A percentile compares a stretch with the other conserved stretches of the same genome.
Evolutionary conservation across 2,113 vertebrate genomes (phyloP).

Genomic region (Callopanchax toddi): DNA sequence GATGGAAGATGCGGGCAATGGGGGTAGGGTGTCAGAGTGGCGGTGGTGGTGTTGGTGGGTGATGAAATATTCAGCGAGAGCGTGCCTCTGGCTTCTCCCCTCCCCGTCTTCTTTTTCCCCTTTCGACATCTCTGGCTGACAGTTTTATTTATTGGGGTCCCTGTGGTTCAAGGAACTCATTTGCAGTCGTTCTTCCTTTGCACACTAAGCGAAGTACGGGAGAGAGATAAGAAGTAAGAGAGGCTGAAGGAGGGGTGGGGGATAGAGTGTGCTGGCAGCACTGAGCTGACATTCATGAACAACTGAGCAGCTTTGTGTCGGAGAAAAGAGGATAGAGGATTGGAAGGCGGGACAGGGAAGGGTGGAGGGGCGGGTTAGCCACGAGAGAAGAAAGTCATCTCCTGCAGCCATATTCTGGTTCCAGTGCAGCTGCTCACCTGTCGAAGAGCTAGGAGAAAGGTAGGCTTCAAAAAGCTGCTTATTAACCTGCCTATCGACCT

Average conservation of each 20-base stretch:
- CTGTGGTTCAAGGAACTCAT: slow-evolving; percentile 84
- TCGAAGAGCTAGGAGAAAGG: slow-evolving; percentile 32
- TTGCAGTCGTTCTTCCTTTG: slow-evolving; percentile 80
- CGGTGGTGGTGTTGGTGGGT: slow-evolving; percentile 65
- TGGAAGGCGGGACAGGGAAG: slow-evolving; percentile 50
- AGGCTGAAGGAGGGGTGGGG: slow-evolving; percentile 41
- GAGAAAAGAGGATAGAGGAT: slow-evolving; percentile 66
- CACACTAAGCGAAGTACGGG: slow-evolving; percentile 70
- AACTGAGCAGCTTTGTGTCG: slow-evolving; percentile 68
- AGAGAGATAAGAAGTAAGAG: slow-evolving; percentile 68
- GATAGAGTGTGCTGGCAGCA: slow-evolving; percentile 61
- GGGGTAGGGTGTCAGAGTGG: slow-evolving; percentile 71
- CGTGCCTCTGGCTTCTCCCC: slow-evolving; percentile 72
- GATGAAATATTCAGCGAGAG: slow-evolving; percentile 86
- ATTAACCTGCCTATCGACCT: slow-evolving; percentile 63
- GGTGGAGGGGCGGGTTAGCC: slow-evolving; percentile 52
- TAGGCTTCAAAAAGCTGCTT: slow-evolving; percentile 52
- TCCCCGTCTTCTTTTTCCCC: slow-evolving; percentile 8
- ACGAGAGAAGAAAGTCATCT: slow-evolving; percentile 43
- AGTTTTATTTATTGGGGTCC: slow-evolving; percentile 83
- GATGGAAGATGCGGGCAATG: slow-evolving; percentile 58
- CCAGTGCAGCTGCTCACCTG: slow-evolving; percentile 48
- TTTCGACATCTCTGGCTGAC: slow-evolving; percentile 76
- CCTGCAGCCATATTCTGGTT: slow-evolving; percentile 35
- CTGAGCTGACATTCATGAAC: slow-evolving; percentile 74